Evolutionary conservation across 2,113 vertebrate species (phyloP).

Genomic region (Mionectes macconnelli): DNA sequence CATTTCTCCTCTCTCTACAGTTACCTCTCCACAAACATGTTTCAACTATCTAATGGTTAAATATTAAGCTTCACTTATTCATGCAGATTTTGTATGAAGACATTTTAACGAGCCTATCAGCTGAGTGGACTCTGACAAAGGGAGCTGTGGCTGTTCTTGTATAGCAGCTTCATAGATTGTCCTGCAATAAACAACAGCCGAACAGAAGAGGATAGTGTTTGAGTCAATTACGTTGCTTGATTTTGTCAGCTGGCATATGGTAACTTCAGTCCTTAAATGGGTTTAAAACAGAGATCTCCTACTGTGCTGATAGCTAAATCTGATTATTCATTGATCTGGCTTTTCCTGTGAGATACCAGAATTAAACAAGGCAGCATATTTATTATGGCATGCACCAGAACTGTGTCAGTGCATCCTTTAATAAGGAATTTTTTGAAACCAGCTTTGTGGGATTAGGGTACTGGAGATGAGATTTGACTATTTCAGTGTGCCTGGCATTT

Average conservation of each 20-base stretch:
- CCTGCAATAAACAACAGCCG: not conserved
- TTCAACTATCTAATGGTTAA: not conserved
- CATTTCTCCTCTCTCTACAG: not conserved
- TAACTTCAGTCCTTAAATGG: conserved; percentile 61
- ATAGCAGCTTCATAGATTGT: not conserved
- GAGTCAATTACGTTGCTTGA: conserved; percentile 60
- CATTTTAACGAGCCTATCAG: not conserved
- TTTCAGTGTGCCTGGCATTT: not conserved
- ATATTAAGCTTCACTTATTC: not conserved
- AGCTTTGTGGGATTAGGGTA: conserved; percentile 33
- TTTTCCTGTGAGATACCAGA: conserved; percentile 62
- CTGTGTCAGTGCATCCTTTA: not conserved
- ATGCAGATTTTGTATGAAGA: not conserved
- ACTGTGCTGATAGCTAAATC: conserved; percentile 70
- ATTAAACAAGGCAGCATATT: conserved; percentile 59
- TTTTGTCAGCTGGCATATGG: conserved; percentile 71
- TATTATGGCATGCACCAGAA: not conserved
- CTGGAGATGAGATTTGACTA: not conserved
- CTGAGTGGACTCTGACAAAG: not conserved
- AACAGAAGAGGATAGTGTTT: conserved; percentile 45
- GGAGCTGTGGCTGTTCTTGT: not conserved
- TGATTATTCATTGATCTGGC: conserved; percentile 71
- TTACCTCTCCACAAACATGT: not conserved
- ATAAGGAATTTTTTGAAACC: conserved; percentile 49
- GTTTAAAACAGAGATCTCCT: conserved; percentile 66